Evolutionary conservation across 1,140 invertebrate species (phyloP).

Genomic region (Steinernema khuongi): DNA sequence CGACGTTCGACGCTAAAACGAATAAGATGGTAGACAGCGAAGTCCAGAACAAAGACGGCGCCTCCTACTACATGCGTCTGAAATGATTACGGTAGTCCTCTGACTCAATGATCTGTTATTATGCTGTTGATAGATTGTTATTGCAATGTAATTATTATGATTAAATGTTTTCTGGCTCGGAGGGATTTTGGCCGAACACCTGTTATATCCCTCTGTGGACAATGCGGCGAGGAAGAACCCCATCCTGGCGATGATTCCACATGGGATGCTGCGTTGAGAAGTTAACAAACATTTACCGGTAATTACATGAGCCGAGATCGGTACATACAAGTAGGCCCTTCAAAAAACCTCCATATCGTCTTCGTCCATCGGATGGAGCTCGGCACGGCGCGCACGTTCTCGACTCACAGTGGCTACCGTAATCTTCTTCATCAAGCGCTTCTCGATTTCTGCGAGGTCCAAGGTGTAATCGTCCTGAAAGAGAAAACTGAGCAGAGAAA

Average conservation of each 20-base stretch:
- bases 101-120: neutral
- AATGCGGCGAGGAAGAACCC: too few relatives aligned
- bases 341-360: neutral
- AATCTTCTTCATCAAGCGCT: conserved; percentile 4
- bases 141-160: neutral
- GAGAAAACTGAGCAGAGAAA: neutral
- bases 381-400: neutral
- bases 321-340: too few relatives aligned
- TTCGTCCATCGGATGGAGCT: neutral
- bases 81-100: neutral
- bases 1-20: conserved; percentile 18
- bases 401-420: neutral
- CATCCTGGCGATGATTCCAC: too few relatives aligned
- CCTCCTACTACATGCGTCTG: conserved; percentile 47
- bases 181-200: too few relatives aligned
- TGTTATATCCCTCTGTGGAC: too few relatives aligned
- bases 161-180: too few relatives aligned
- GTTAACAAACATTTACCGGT: too few relatives aligned
- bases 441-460: neutral
- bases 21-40: conserved; percentile 29
- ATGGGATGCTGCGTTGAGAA: too few relatives aligned
- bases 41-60: conserved; percentile 46
- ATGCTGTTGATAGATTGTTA: neutral
- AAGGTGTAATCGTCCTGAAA: neutral
- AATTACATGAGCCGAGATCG: too few relatives aligned